Percentiles rank a stretch among this genome's conserved stretches.
Conservation (phyloP, 2,113 vertebrate genomes). For the Gnathonemus longibarbis region DNA sequence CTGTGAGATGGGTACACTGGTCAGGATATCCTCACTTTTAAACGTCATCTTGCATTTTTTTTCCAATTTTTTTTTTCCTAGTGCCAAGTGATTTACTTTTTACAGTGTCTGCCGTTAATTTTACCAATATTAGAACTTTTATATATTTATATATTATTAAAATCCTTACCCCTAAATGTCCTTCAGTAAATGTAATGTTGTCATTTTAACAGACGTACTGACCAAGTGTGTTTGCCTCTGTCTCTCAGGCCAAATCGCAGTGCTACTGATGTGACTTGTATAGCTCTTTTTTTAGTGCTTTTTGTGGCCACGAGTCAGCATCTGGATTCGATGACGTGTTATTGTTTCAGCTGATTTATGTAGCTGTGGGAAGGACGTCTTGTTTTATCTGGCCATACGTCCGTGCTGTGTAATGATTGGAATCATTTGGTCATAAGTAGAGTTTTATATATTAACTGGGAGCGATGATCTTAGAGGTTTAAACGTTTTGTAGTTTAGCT, state of each 20-base stretch:
- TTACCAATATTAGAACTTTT: not conserved
- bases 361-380: not conserved
- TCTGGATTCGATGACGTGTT: not conserved
- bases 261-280: not conserved
- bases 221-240: not conserved
- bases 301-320: not conserved
- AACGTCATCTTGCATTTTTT: not conserved
- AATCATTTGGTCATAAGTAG: not conserved
- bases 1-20: not conserved
- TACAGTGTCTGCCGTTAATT: not conserved
- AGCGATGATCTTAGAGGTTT: not conserved
- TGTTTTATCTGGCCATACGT: not conserved
- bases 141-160: not conserved
- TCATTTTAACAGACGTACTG: not conserved
- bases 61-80: not conserved
- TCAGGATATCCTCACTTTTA: not conserved
- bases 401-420: not conserved
- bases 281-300: not conserved
- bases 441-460: not conserved
- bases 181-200: not conserved
- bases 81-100: not conserved
- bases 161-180: not conserved
- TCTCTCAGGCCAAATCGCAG: not conserved
- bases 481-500: not conserved
- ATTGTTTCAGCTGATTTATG: slow-evolving; percentile 8